These are phyloP conservation scores for Saccostrea glomerata DNA, from an alignment of 1,140 invertebrate species.

Conservation along the genomic window DNA sequence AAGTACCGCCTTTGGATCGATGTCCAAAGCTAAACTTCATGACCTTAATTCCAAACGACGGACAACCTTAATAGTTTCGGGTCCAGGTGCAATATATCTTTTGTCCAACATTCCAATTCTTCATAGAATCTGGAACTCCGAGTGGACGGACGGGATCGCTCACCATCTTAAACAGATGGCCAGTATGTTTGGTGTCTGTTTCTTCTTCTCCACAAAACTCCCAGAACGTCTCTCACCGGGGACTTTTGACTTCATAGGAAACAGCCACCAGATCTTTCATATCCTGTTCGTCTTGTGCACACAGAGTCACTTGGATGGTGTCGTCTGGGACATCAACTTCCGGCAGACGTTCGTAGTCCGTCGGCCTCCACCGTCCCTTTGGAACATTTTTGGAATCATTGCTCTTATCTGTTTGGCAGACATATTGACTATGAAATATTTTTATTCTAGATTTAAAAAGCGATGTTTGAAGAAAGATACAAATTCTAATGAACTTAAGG, in stretches of 20 bases:
- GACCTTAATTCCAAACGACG: slow-evolving; percentile 16
- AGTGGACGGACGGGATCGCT: slow-evolving; percentile 6
- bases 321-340: slow-evolving; percentile 32
- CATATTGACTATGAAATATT: background rate
- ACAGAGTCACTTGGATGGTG: slow-evolving; percentile 23
- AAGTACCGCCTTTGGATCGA: background rate
- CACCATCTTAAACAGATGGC: slow-evolving; percentile 2
- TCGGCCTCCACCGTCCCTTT: slow-evolving; percentile 20
- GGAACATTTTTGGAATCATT: slow-evolving; percentile 17
- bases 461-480: background rate
- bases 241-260: slow-evolving; percentile 42
- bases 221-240: slow-evolving; percentile 26
- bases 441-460: background rate
- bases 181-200: background rate
- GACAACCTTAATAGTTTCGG: background rate
- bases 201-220: slow-evolving; percentile 6
- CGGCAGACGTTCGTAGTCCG: slow-evolving; percentile 17
- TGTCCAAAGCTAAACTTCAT: slow-evolving; percentile 8
- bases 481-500: background rate
- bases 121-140: background rate
- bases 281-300: slow-evolving; percentile 12
- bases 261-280: slow-evolving; percentile 42
- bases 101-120: slow-evolving; percentile 36
- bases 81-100: background rate
- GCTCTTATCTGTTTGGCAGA: slow-evolving; percentile 1